phyloP scores from a whole-genome alignment of 2,888 invertebrate genomes.

The Hyles lineata region DNA sequence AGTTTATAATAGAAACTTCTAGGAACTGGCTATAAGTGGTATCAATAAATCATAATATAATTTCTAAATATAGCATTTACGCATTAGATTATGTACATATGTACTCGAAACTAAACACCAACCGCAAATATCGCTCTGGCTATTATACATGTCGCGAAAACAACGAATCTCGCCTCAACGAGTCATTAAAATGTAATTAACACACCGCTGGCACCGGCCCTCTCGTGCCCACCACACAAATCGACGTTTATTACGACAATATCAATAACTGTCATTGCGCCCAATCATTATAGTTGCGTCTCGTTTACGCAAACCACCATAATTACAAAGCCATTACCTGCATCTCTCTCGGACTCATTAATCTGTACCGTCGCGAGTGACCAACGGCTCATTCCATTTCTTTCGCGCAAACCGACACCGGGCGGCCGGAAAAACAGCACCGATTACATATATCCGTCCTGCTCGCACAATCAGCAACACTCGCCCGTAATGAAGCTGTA shows the following conservation, averaged over 20 bases:
- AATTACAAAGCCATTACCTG: conserved; percentile 74
- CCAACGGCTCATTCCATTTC: conserved; percentile 71
- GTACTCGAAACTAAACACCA: background rate
- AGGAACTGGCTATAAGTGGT: too few relatives aligned
- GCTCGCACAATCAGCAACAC: conserved; percentile 52
- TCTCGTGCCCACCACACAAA: conserved; percentile 62
- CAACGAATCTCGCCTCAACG: conserved; percentile 39
- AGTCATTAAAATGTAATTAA: conserved; percentile 79
- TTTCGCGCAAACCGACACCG: conserved; percentile 67
- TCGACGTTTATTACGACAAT: conserved; percentile 72
- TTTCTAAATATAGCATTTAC: background rate
- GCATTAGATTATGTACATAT: background rate
- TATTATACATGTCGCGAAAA: conserved; percentile 17
- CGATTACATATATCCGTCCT: conserved; percentile 55
- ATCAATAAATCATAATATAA: too few relatives aligned
- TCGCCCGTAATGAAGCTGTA: conserved; percentile 62
- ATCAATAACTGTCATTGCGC: conserved; percentile 81
- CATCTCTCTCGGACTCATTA: conserved; percentile 81
- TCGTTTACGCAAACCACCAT: conserved; percentile 77
- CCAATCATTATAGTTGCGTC: conserved; percentile 79
- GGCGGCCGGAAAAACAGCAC: conserved; percentile 50
- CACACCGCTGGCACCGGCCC: conserved; percentile 61
- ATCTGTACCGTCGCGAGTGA: conserved; percentile 65
- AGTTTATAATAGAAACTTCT: too few relatives aligned
- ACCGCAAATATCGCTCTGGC: background rate